phyloP scores from a whole-genome alignment of 1,140 invertebrate genomes.

The Procambarus virginalis region DNA sequence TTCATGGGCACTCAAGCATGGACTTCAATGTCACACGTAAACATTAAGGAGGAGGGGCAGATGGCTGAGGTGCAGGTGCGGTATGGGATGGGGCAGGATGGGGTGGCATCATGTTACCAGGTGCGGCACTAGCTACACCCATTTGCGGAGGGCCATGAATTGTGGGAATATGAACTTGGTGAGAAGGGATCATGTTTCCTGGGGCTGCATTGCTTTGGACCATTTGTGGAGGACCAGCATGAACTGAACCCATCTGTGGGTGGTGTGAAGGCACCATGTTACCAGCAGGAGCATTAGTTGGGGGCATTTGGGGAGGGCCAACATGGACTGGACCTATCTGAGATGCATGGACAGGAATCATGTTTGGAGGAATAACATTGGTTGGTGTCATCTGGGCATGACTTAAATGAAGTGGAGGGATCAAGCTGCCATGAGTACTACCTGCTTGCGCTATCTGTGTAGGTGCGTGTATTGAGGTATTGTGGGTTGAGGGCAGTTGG shows the following conservation, averaged over 20 bases:
- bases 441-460: background rate
- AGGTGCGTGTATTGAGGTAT: background rate
- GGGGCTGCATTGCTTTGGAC: background rate
- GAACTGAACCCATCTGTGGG: background rate
- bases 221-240: background rate
- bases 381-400: background rate
- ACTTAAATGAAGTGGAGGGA: background rate
- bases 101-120: background rate
- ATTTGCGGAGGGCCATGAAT: background rate
- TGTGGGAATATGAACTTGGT: background rate
- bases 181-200: background rate
- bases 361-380: background rate
- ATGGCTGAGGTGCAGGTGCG: background rate
- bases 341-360: background rate
- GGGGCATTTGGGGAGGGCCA: background rate
- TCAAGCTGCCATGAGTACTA: background rate
- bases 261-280: background rate
- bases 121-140: background rate
- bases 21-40: background rate
- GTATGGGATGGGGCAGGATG: background rate
- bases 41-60: background rate
- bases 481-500: slow-evolving; percentile 16
- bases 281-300: background rate
- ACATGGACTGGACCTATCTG: slow-evolving; percentile 7
- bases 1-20: background rate